Base-by-base conservation (phyloP, 2,113 vertebrate genomes). In the Sturnira hondurensis region DNA sequence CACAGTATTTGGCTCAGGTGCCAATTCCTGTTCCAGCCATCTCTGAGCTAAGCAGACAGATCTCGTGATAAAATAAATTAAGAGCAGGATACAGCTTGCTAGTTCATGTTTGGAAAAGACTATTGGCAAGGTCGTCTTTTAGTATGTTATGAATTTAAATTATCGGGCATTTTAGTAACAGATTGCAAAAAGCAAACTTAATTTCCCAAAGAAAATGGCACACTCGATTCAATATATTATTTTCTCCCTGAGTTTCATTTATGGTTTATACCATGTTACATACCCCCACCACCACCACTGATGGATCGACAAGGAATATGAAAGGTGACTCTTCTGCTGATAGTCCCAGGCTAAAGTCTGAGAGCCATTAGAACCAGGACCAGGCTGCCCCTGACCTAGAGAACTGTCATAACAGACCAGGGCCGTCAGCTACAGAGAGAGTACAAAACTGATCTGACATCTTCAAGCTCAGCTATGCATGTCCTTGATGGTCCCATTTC, bases 111-210 rank as follows among this genome's bases (percentile, higher is more conserved):
- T 61, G 19, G 33, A 94, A 97, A 22, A 15, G 10, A 52, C 20
- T 50, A 19, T 24, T 80, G 31, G 73, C 36, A 91, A 89, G 6
- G 22, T 41, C 2, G 3, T 45, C 26, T 92, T 16, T 82, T 43
- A 19, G 7, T 31, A 67, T 87, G 50, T 50, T 76, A 52, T 15
- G 1, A 90, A 94, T 71, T 85, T 90, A 81, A 86, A 83, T 85
- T 90, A 26, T 36, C 28, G 87, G 19, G 3, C 43, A 85, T 86
- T 77, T 71, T 71, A 36, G 16, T n/a, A 56, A 17, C 52, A 77
- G 41, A n/a, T 33, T 86, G 17, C 6, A 81, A 68, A 90, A 61
- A 31, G 20, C 5, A 68, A 89, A 91, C 43, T 71, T 92, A 93
- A 58, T 24, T 86, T 65, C 13, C 36, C 16, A 28, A 36, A 80